These are phyloP conservation scores for Bothrops alternatus DNA, from an alignment of 2,797 vertebrate genomes.

Conservation along the genomic window DNA sequence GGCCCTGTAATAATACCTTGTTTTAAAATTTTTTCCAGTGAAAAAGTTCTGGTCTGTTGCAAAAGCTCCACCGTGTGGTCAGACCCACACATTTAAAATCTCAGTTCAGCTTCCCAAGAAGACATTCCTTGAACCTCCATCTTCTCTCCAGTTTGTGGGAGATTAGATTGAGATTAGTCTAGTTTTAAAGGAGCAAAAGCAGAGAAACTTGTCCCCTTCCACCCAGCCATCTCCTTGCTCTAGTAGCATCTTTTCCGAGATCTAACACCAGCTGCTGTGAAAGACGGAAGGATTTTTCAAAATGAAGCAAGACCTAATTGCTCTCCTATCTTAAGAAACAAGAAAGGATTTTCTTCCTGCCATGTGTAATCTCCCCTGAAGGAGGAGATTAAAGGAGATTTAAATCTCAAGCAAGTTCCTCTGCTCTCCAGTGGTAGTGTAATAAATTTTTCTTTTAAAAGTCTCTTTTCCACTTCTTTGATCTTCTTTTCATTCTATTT, in stretches of 20 bases:
- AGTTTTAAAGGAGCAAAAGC: background rate
- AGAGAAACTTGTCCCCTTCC: background rate
- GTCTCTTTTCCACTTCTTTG: background rate
- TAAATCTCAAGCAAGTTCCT: background rate
- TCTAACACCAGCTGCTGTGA: background rate
- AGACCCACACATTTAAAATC: background rate
- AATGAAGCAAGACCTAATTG: background rate
- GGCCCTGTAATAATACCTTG: background rate
- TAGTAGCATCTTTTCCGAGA: background rate
- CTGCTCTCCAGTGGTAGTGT: background rate
- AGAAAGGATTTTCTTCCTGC: background rate
- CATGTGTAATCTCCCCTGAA: background rate
- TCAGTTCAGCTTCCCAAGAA: background rate
- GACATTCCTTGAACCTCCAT: background rate
- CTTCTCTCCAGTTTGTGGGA: background rate
- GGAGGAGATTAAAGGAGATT: background rate
- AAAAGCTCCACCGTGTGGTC: background rate
- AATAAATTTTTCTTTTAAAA: background rate
- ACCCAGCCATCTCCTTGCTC: background rate
- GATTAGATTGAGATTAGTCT: background rate
- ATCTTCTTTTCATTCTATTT: background rate
- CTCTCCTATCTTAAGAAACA: background rate
- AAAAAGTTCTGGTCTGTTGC: background rate
- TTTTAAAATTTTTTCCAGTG: too few relatives aligned
- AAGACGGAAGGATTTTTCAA: background rate